A percentile compares a stretch with the other conserved stretches of the same genome.
These are phyloP conservation scores for Limnothrissa miodon DNA, from an alignment of 2,113 vertebrate genomes.

Conservation along the genomic window DNA sequence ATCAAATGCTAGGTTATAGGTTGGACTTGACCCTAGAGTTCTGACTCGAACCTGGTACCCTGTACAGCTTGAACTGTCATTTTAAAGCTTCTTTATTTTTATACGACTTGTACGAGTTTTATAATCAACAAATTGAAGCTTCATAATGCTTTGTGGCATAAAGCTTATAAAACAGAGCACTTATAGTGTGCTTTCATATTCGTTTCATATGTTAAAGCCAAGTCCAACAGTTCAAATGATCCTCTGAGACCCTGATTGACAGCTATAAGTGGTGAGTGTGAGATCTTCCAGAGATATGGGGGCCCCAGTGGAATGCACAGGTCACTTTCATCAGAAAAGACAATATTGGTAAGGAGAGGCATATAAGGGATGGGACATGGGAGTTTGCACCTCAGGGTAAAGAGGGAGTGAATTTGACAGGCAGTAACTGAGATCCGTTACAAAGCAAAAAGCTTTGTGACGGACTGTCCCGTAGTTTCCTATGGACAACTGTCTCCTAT, in stretches of 20 bases:
- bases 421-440: constrained; percentile 35
- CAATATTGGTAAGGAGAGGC: constrained; percentile 26
- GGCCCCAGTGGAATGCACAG: constrained; percentile 27
- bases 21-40: no score
- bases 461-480: not conserved
- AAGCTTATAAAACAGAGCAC: not conserved
- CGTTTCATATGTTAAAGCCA: not conserved
- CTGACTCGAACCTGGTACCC: no score
- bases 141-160: not conserved
- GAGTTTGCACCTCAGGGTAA: constrained; percentile 30
- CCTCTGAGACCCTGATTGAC: not conserved
- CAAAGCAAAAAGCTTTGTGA: not conserved
- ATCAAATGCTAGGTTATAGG: no score
- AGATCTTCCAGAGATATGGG: constrained; percentile 12
- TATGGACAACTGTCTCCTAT: not conserved
- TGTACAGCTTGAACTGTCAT: no score
- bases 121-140: no score
- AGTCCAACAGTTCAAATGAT: not conserved
- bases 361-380: constrained; percentile 20
- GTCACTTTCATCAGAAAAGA: constrained; percentile 21
- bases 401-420: constrained; percentile 17
- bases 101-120: no score
- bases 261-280: not conserved
- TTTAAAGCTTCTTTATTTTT: no score
- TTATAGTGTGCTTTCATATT: not conserved